A percentile compares a stretch with the other conserved stretches of the same genome.
phyloP scores from a whole-genome alignment of 53 echinoderm and acorn worm genomes.

The Mesocentrotus franciscanus region DNA sequence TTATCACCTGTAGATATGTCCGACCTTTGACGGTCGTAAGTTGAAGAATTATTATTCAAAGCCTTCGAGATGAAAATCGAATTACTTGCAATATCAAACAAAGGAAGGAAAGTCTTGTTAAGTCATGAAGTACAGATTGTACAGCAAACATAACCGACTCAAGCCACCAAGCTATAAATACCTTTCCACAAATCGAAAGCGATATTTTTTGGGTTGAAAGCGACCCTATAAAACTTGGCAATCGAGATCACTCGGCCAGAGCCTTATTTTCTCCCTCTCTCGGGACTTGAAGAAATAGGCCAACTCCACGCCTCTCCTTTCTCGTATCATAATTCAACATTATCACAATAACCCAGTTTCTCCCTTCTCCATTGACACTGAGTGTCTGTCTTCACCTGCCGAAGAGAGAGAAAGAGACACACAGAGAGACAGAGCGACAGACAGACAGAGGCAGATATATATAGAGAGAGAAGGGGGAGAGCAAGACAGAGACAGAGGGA shows the following conservation, averaged over 20 bases:
- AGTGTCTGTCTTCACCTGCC: constrained; percentile 33
- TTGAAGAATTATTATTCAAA: not conserved
- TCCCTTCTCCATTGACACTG: constrained; percentile 24
- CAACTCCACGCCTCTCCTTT: constrained; percentile 64
- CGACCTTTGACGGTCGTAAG: not conserved
- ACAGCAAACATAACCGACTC: not conserved
- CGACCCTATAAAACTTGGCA: constrained; percentile 34
- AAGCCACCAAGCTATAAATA: constrained; percentile 16
- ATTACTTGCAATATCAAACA: not conserved
- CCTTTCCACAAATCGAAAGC: constrained; percentile 53
- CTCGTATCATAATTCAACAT: constrained; percentile 65
- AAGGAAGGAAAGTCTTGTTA: not conserved
- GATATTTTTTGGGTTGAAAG: not conserved
- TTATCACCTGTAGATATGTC: not conserved
- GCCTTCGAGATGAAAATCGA: not conserved
- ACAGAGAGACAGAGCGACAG: not conserved
- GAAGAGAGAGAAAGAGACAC: not conserved
- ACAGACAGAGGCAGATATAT: no score
- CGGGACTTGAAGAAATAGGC: constrained; percentile 37
- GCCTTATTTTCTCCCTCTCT: constrained; percentile 14
- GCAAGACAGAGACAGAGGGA: not conserved
- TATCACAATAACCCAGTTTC: constrained; percentile 68
- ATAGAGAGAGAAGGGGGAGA: not conserved
- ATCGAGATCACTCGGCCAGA: not conserved
- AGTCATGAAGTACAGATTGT: not conserved